These are phyloP conservation scores for Hoplodrina blanda DNA, from an alignment of 2,888 invertebrate species.

Conservation along the genomic window DNA sequence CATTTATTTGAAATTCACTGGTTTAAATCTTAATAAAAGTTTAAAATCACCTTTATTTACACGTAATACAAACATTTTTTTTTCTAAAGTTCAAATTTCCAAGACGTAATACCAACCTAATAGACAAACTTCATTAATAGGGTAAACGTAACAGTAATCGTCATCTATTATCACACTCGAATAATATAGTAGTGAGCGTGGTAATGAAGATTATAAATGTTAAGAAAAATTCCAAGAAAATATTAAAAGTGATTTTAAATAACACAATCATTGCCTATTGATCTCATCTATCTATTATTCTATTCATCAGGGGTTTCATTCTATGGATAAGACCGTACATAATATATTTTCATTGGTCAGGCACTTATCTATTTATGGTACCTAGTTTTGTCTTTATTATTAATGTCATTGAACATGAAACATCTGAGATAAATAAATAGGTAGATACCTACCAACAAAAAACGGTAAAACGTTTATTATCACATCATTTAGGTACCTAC, in stretches of 20 bases:
- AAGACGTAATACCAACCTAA: conserved; percentile 38
- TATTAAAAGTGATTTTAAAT: neutral
- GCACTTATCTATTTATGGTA: neutral
- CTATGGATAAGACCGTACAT: neutral
- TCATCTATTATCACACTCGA: neutral
- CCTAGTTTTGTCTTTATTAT: neutral
- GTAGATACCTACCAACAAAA: neutral
- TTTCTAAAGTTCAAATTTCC: neutral
- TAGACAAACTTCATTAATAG: conserved; percentile 4
- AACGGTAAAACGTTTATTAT: neutral
- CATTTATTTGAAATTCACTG: conserved; percentile 23
- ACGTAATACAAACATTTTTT: neutral
- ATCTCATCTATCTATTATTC: neutral
- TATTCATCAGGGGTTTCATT: neutral
- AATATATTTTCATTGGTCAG: neutral
- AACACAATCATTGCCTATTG: neutral
- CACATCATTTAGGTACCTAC: too few species aligned
- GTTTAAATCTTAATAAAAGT: conserved; percentile 10
- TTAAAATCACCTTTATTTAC: conserved; percentile 1
- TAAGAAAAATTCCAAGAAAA: neutral
- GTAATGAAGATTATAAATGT: neutral
- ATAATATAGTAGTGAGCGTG: neutral
- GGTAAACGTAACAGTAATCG: conserved; percentile 30
- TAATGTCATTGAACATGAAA: conserved; percentile 6
- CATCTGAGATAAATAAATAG: neutral